Evolutionary conservation across 2,888 invertebrate genomes (phyloP), one percentile per base, ranked within the genome.

Genomic region (Gnatocerus cornutus): DNA sequence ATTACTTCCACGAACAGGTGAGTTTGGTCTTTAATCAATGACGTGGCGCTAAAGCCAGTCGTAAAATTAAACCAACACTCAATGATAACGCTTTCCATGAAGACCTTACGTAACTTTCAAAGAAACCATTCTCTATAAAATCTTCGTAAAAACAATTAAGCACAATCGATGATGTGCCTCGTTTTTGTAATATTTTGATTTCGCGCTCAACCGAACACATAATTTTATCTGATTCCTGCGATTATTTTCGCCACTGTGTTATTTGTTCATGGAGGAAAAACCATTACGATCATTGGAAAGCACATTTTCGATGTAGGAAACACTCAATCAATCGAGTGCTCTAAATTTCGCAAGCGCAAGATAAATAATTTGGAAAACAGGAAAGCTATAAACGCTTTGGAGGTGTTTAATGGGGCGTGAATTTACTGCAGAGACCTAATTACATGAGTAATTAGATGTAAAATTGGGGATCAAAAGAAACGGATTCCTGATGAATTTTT

Each of bases 171-270:
- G 62, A 52, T 52, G 52, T 52, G 52, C 52, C 29, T 7, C 13
- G 16, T 64, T 64, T 64, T 64, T 64, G 33, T 53, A 50, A 55
- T 50, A 46, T 67, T 58, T 67, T 52, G 59, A 67, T 67, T 67
- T 67, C 66, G 66, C 59, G 66, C 66, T 67, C 37, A 59, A 27
- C 30, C 41, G 58, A 56, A 29, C 66, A 67, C 13, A 48, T 48
- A 46, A 61, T n/a, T 61, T 50, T 37, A 7, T 33, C n/a, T 33
- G 33, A 33, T 33, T 33, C 33, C 7, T 27, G 46, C 48, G 27
- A 48, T 48, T 48, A 48, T 48, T n/a, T 48, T 48, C 48, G 53
- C 29, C 27, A 53, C 12, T 9, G n/a, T 1, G 6, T 33, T 33
- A 33, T 33, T 33, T 33, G 9, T 2, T n/a, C 9, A 29, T 29